These are phyloP conservation scores for Drosophila sp. DNA, from an alignment of 1,140 invertebrate genomes.

Conservation along the genomic window DNA sequence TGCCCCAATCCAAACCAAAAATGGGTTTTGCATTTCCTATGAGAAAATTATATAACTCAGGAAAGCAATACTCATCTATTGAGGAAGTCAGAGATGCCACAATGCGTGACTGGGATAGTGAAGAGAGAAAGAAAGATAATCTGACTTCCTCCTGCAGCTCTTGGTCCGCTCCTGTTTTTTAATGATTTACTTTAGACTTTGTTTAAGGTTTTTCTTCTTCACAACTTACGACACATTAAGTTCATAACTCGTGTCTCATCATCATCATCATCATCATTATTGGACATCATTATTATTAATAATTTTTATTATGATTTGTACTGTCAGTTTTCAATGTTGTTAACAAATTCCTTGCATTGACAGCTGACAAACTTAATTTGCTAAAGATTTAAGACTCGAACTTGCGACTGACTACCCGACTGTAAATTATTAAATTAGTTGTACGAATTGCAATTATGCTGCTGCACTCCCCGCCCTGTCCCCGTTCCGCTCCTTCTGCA, in stretches of 20 bases:
- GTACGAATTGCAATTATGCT: conserved; percentile 74
- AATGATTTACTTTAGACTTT: background rate
- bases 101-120: no score
- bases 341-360: conserved; percentile 76
- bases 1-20: no score
- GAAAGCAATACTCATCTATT: no score
- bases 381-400: conserved; percentile 17
- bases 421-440: conserved; percentile 79
- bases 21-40: no score
- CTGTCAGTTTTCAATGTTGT: conserved; percentile 78
- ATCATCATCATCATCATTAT: conserved; percentile 29
- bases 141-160: no score
- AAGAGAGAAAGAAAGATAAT: no score
- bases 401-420: conserved; percentile 28
- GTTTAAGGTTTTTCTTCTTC: conserved; percentile 2
- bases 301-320: conserved; percentile 73
- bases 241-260: conserved; percentile 62
- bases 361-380: conserved; percentile 82
- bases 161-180: no score
- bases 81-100: no score
- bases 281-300: conserved; percentile 62
- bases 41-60: no score
- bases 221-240: conserved; percentile 32
- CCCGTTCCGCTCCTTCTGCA: background rate
- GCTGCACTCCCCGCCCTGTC: background rate